Percentiles rank a stretch among this genome's conserved stretches.
These are phyloP conservation scores for Ormyrus rosae DNA, from an alignment of 2,888 invertebrate genomes.

Conservation along the genomic window DNA sequence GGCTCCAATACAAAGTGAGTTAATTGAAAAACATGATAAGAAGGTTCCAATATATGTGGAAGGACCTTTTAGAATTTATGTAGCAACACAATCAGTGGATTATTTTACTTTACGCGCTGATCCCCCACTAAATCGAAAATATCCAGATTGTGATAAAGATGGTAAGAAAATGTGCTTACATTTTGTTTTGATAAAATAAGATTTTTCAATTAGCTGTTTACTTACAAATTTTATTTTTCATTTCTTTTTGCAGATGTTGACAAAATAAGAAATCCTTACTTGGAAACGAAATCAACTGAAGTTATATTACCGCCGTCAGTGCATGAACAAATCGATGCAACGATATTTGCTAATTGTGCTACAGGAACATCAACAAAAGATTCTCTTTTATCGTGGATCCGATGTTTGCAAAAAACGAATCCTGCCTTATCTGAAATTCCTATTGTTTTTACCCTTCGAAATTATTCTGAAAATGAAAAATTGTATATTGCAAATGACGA, in stretches of 20 bases:
- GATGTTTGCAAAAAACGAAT: constrained; percentile 87
- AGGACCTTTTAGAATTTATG: constrained; percentile 89
- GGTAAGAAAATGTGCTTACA: constrained; percentile 75
- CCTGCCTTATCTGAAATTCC: constrained; percentile 85
- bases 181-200: background rate
- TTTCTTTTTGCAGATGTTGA: constrained; percentile 82
- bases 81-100: constrained; percentile 84
- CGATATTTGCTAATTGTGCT: constrained; percentile 90
- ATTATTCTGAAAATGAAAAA: constrained; percentile 43
- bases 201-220: constrained; percentile 25
- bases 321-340: constrained; percentile 96
- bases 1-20: constrained; percentile 84
- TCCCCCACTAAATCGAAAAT: constrained; percentile 70
- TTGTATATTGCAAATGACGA: constrained; percentile 7
- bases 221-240: constrained; percentile 4
- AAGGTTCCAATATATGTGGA: constrained; percentile 86
- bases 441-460: constrained; percentile 87
- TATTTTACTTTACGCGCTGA: constrained; percentile 91
- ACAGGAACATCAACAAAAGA: constrained; percentile 94
- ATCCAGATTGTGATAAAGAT: constrained; percentile 78
- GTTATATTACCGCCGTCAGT: constrained; percentile 80
- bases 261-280: constrained; percentile 79
- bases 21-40: constrained; percentile 81
- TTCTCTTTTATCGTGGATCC: constrained; percentile 94
- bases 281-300: constrained; percentile 76